Evolutionary conservation across 2,888 invertebrate species (phyloP), one percentile per base, ranked within the genome.

Genomic region (Chaetoderma sp.): DNA sequence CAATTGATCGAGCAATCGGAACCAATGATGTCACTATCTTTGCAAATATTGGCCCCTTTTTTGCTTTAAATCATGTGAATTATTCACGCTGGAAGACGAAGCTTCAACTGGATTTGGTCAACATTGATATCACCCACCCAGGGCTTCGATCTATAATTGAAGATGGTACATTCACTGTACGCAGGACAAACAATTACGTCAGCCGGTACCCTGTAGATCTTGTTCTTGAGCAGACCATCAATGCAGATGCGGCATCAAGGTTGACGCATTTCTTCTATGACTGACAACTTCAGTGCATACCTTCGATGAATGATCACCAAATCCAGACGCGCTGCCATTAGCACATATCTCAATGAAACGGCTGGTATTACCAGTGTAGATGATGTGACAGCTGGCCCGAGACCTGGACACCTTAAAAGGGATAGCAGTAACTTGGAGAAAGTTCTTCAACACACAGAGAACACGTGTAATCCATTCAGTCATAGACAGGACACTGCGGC

Each of bases 71-170:
- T 60, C 52, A 67, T 13, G 55, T 63, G 5, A 71, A 71, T 47
- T 73, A 74, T 61, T 42, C 72, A 6, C 50, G 72, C 28, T 74
- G 71, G 74, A 57, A 71, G 70, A 52, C 64, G 6, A 71, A 60
- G 44, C 71, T 63, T 28, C 65, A 71, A 25, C 39, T 73, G 18
- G 67, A 73, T 52, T 36, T 71, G 33, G 18, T 71, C 10, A 73
- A 71, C 57, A 47, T 63, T 18, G 63, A 63, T 4, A 27, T 32
- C 30, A 16, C 59, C 3, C 59, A 59, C 28, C 59, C 59, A 4
- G 59, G 59, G 8, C 36, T 49, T 23, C 49, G 57, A 3, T 18
- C 18, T 49, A 5, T 61, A 13, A 49, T 63, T 21, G 30, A 36
- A 18, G 44, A 63, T 42, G 63, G 63, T 28, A 60, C 28, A 23